phyloP scores from a whole-genome alignment of 1,140 invertebrate species.

The Drosophila oshimai region DNA sequence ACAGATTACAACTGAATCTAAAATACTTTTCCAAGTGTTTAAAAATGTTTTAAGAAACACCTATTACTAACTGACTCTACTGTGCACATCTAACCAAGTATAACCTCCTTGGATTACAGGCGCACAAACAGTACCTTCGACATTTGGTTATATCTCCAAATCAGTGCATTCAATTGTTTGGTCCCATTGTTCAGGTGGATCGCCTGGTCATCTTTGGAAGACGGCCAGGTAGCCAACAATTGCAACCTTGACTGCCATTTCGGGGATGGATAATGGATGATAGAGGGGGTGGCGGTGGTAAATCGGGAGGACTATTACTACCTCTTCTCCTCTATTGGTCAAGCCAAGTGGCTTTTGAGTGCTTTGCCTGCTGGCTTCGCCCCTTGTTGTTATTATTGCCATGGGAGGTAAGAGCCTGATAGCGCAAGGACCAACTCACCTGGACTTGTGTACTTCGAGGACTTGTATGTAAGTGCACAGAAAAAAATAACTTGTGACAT shows the following conservation, averaged over 20 bases:
- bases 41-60: too few species aligned
- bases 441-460: not conserved
- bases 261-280: constrained; percentile 21
- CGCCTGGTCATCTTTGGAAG: constrained; percentile 2
- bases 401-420: constrained; percentile 54
- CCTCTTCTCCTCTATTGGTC: constrained; percentile 24
- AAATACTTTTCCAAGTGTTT: too few species aligned
- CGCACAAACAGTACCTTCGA: too few species aligned
- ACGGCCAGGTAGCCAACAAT: constrained; percentile 45
- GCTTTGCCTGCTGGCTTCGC: constrained; percentile 21
- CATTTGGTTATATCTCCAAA: not conserved
- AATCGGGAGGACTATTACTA: not conserved
- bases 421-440: constrained; percentile 8
- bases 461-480: not conserved
- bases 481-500: not conserved
- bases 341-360: constrained; percentile 66
- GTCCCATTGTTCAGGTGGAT: constrained; percentile 2
- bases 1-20: too few species aligned
- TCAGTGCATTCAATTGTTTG: not conserved
- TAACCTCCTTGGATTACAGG: too few species aligned
- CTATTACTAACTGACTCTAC: too few species aligned
- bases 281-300: constrained; percentile 8
- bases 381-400: constrained; percentile 48
- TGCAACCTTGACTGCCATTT: constrained; percentile 72
- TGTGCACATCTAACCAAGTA: too few species aligned